Conservation (phyloP, 2,113 vertebrate genomes). For the Myrmecobius fasciatus region DNA sequence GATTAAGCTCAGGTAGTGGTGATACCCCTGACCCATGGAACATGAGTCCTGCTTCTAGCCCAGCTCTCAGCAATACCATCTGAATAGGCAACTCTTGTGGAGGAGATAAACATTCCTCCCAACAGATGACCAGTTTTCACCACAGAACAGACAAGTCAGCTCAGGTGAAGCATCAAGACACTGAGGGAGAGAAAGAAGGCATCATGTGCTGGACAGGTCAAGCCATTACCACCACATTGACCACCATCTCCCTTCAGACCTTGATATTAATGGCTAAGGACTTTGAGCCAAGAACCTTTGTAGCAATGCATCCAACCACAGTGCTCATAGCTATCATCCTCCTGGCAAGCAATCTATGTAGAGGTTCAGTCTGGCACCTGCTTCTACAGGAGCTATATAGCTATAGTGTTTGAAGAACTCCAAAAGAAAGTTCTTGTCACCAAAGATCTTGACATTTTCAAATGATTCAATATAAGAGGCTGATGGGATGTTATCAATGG, state of each 20-base stretch:
- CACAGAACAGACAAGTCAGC: not conserved
- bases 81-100: too few species aligned
- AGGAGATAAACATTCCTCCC: not conserved
- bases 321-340: not conserved
- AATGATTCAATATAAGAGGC: not conserved
- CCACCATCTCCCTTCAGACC: not conserved
- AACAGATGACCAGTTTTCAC: not conserved
- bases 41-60: not conserved
- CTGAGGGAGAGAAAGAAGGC: not conserved
- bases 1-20: not conserved
- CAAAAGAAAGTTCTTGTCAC: not conserved
- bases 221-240: not conserved
- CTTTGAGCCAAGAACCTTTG: not conserved
- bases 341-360: not conserved
- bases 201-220: not conserved
- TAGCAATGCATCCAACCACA: not conserved
- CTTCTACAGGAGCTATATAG: not conserved
- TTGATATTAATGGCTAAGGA: not conserved
- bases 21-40: too few species aligned
- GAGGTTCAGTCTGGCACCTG: not conserved
- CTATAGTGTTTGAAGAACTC: not conserved
- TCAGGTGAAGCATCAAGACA: not conserved
- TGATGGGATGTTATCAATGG: not conserved
- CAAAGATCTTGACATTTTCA: not conserved
- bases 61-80: not conserved